phyloP scores from a whole-genome alignment of 1,140 invertebrate species.

The Bombus huntii region DNA sequence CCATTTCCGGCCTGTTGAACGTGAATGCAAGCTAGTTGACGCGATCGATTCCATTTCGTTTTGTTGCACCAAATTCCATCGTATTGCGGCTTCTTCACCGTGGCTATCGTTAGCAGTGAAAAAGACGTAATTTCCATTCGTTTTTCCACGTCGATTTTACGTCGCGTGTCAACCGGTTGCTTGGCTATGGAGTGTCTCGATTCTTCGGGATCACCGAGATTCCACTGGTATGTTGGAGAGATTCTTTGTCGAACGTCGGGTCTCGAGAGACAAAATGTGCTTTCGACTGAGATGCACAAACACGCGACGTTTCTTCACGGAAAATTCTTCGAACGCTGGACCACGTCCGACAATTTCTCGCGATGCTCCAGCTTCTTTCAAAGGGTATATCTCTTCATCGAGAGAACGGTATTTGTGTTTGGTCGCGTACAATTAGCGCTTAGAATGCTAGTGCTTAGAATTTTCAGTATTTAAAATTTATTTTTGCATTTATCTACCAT shows the following conservation, averaged over 20 bases:
- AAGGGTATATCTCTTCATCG: background rate
- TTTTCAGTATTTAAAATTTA: no score
- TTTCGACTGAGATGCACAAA: background rate
- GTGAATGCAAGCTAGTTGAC: slow-evolving; percentile 6
- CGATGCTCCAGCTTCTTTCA: background rate
- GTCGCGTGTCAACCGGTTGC: background rate
- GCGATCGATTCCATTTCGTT: background rate
- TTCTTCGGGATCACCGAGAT: background rate
- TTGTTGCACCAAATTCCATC: background rate
- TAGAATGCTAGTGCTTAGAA: no score
- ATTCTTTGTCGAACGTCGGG: background rate
- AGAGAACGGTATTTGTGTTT: background rate
- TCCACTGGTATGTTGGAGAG: background rate
- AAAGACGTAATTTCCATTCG: background rate
- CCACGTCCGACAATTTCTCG: background rate
- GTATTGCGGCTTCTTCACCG: background rate
- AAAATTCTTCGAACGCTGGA: background rate
- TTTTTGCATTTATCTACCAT: no score
- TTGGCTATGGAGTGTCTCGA: background rate
- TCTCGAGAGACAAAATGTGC: background rate
- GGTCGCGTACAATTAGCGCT: accelerated
- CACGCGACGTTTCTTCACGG: background rate
- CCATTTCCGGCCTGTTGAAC: slow-evolving; percentile 43
- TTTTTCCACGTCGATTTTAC: background rate
- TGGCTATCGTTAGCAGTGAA: no score